Conservation (phyloP, 2,797 vertebrate species). For the Neoniphon sammara region DNA sequence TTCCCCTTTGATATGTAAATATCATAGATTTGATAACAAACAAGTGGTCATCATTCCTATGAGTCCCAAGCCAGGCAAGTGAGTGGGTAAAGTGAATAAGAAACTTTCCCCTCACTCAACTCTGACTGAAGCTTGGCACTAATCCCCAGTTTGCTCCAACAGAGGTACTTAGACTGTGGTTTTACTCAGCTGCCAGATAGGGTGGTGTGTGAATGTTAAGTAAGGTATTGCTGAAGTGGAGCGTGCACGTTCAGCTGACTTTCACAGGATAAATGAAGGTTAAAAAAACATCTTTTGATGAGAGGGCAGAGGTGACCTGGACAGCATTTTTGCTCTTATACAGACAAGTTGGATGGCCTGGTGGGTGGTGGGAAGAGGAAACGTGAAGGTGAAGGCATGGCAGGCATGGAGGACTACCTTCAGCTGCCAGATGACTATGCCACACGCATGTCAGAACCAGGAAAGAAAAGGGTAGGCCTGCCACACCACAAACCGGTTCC, state of each 20-base stretch:
- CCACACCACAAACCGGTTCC: neutral
- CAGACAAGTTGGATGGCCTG: constrained; percentile 98
- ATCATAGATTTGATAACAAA: neutral
- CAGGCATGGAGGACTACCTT: constrained; percentile 95
- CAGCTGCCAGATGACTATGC: constrained; percentile 99
- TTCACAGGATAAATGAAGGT: neutral
- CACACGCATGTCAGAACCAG: constrained; percentile 94
- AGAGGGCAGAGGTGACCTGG: constrained; percentile 12
- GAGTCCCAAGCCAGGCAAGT: neutral
- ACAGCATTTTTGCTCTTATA: constrained; percentile 62
- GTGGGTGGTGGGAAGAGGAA: constrained; percentile 93
- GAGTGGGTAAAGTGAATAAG: neutral
- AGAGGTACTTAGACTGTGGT: neutral
- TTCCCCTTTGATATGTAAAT: neutral
- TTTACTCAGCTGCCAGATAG: neutral
- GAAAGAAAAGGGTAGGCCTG: constrained; percentile 93
- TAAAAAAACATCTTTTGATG: neutral
- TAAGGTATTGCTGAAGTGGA: neutral
- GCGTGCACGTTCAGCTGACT: too few relatives aligned
- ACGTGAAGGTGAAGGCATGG: constrained; percentile 88
- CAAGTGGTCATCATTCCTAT: constrained; percentile 6
- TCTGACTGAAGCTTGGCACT: neutral
- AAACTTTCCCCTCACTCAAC: too few relatives aligned
- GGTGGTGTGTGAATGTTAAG: neutral
- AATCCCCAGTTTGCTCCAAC: neutral